Evolutionary conservation across 2,113 vertebrate genomes (phyloP).

Genomic region (Otus sunia): DNA sequence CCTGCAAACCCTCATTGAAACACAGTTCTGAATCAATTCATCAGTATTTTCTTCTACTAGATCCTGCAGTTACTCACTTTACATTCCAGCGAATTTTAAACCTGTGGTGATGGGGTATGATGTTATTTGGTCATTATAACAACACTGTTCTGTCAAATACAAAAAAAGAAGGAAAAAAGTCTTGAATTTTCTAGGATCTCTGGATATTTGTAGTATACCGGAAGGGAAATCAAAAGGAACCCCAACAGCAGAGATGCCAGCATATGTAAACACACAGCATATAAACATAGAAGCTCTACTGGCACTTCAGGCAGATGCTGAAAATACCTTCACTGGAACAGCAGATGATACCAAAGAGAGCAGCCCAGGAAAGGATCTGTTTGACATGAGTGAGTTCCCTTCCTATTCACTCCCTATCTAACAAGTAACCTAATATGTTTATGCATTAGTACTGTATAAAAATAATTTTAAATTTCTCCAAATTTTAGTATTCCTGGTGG

Average conservation of each 20-base stretch:
- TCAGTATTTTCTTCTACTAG: neutral
- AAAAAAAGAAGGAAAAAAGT: neutral
- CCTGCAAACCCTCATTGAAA: neutral
- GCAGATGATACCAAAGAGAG: slow-evolving; percentile 75
- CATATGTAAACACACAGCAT: slow-evolving; percentile 90
- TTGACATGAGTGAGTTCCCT: slow-evolving; percentile 94
- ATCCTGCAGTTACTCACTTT: neutral
- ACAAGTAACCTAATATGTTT: neutral
- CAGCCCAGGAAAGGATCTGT: slow-evolving; percentile 89
- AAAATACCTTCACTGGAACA: slow-evolving; percentile 64
- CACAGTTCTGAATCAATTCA: neutral
- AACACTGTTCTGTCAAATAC: neutral
- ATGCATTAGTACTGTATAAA: neutral
- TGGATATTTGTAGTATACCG: slow-evolving; percentile 79
- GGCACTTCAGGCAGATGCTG: slow-evolving; percentile 77
- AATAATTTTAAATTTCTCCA: neutral
- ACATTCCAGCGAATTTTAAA: neutral
- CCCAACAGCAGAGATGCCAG: slow-evolving; percentile 76
- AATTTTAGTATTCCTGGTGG: neutral
- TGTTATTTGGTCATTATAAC: neutral
- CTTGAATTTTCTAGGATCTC: slow-evolving; percentile 77
- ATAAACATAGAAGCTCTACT: slow-evolving; percentile 80
- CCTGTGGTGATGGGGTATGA: neutral
- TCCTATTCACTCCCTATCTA: neutral
- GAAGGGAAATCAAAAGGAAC: slow-evolving; percentile 77